A percentile compares a stretch with the other conserved stretches of the same genome.
Conservation (phyloP, 2,113 vertebrate genomes). For the Microtus montanus region DNA sequence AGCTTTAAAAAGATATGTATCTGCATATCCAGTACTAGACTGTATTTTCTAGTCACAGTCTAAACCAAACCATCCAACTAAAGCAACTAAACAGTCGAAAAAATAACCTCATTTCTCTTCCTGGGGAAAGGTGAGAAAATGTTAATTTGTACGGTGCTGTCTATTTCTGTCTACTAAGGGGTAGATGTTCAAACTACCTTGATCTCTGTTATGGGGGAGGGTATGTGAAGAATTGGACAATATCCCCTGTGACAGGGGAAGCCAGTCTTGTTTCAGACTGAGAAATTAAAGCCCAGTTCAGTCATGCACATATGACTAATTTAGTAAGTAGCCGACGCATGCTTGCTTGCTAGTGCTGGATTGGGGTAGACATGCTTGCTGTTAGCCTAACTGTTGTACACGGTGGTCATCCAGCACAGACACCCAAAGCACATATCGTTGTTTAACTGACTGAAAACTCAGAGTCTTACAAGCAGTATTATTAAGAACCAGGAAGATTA, state of each 20-base stretch:
- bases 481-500: neutral
- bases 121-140: neutral
- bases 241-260: neutral
- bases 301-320: neutral
- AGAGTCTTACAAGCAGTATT: neutral
- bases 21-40: neutral
- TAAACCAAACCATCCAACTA: conserved; percentile 13
- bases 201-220: neutral
- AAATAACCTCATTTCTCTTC: neutral
- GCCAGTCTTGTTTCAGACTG: neutral
- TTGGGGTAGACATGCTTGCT: neutral
- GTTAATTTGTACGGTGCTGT: neutral
- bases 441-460: neutral
- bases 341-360: neutral
- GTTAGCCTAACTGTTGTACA: neutral
- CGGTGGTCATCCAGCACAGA: neutral
- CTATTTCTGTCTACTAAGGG: neutral
- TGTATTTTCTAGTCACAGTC: neutral
- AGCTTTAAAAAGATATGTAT: neutral
- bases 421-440: neutral
- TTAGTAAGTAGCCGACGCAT: neutral
- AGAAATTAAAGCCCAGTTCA: neutral
- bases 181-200: neutral
- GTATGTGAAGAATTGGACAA: neutral
- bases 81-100: neutral